phyloP scores from a whole-genome alignment of 2,797 vertebrate species.

The Girardinus metallicus region DNA sequence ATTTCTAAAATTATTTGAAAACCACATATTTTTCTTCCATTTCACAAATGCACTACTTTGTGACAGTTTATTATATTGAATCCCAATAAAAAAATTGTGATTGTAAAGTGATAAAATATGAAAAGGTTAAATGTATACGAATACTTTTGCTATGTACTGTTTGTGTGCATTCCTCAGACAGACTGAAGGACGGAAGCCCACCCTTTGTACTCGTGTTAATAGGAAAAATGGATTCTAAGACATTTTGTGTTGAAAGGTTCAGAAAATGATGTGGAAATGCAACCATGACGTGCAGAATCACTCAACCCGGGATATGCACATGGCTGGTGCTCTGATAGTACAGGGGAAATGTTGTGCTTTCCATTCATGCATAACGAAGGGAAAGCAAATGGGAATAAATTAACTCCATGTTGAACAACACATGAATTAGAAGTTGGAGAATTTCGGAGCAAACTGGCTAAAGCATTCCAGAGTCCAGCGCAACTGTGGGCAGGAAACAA shows the following conservation, averaged over 20 bases:
- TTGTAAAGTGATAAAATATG: background rate
- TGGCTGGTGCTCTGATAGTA: conserved; percentile 34
- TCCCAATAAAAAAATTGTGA: background rate
- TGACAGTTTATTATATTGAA: background rate
- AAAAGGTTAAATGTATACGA: background rate
- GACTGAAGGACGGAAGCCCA: conserved; percentile 8
- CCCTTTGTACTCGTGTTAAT: conserved; percentile 27
- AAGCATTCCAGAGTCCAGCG: conserved; percentile 17
- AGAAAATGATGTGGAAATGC: conserved; percentile 40
- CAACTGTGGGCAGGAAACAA: conserved; percentile 14
- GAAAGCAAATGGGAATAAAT: conserved; percentile 37
- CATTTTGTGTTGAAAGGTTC: conserved; percentile 36
- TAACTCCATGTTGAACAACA: conserved; percentile 17
- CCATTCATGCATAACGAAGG: conserved; percentile 28
- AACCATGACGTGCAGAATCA: conserved; percentile 46
- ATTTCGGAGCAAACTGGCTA: conserved; percentile 12
- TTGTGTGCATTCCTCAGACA: background rate
- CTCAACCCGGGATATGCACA: conserved; percentile 47
- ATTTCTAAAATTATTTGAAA: background rate
- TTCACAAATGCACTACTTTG: background rate
- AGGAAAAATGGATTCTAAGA: conserved; percentile 28
- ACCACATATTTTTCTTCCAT: background rate
- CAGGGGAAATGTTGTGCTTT: conserved; percentile 34
- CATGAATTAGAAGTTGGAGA: conserved; percentile 6
- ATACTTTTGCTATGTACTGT: background rate